Evolutionary conservation across 2,113 vertebrate genomes (phyloP).

Genomic region (Tupaia tana): DNA sequence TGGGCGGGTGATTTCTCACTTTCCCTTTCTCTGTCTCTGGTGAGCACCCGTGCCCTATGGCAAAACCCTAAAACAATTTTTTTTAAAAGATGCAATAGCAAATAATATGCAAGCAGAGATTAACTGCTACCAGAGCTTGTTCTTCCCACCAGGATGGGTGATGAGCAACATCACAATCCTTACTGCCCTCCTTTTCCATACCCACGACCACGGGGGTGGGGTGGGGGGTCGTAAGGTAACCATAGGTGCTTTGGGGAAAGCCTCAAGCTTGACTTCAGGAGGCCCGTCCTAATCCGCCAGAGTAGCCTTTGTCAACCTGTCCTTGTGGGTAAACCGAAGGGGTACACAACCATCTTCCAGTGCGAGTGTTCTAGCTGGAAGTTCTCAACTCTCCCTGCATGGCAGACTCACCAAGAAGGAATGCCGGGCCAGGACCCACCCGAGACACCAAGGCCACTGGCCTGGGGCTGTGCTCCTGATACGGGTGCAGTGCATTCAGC

Average conservation of each 20-base stretch:
- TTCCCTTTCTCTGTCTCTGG: no score
- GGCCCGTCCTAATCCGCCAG: background rate
- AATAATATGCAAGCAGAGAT: background rate
- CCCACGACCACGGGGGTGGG: background rate
- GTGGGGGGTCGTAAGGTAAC: no score
- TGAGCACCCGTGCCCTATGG: no score
- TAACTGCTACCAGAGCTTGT: background rate
- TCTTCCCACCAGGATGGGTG: background rate
- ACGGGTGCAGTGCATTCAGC: background rate
- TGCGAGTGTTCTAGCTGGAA: background rate
- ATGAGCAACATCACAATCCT: background rate
- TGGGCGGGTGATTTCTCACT: no score
- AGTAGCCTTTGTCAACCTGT: background rate
- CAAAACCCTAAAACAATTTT: no score
- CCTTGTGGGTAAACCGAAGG: background rate
- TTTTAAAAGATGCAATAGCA: background rate
- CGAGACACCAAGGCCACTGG: background rate
- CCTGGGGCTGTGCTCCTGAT: background rate
- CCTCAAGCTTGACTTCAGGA: fast-evolving
- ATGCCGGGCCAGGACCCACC: background rate
- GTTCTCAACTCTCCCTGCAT: background rate
- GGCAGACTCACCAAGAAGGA: background rate
- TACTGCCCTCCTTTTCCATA: background rate
- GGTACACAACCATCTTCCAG: background rate
- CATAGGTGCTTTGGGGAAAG: background rate